Conservation (phyloP, 2,113 vertebrate species). For the Bombycilla garrulus region DNA sequence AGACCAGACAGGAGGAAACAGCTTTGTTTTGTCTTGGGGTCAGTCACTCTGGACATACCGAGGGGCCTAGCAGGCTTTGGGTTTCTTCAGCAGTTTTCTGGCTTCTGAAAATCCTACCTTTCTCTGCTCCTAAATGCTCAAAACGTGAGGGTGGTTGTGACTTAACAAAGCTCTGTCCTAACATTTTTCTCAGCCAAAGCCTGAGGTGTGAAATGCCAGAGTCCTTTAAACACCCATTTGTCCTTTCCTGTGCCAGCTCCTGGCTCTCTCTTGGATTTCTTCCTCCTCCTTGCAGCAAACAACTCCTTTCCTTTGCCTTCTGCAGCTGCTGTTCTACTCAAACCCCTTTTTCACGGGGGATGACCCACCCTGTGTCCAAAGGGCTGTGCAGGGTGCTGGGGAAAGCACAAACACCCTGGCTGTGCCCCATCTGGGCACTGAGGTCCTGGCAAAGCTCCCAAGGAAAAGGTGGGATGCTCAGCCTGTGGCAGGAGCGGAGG, state of each 20-base stretch:
- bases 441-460: background rate
- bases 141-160: background rate
- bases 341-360: background rate
- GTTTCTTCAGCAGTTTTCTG: background rate
- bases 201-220: background rate
- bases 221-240: background rate
- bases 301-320: background rate
- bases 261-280: background rate
- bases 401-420: background rate
- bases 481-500: accelerated
- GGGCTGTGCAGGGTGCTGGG: background rate
- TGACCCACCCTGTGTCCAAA: background rate
- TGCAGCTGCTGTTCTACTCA: background rate
- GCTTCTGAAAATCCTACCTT: background rate
- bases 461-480: background rate
- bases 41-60: background rate
- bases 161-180: background rate
- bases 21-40: background rate
- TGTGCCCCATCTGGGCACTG: accelerated
- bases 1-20: accelerated
- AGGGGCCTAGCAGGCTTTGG: accelerated
- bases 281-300: background rate
- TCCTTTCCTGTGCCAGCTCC: background rate
- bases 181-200: background rate
- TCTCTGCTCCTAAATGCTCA: background rate